phyloP scores from a whole-genome alignment of 2,797 vertebrate genomes.

The Pitangus sulphuratus region DNA sequence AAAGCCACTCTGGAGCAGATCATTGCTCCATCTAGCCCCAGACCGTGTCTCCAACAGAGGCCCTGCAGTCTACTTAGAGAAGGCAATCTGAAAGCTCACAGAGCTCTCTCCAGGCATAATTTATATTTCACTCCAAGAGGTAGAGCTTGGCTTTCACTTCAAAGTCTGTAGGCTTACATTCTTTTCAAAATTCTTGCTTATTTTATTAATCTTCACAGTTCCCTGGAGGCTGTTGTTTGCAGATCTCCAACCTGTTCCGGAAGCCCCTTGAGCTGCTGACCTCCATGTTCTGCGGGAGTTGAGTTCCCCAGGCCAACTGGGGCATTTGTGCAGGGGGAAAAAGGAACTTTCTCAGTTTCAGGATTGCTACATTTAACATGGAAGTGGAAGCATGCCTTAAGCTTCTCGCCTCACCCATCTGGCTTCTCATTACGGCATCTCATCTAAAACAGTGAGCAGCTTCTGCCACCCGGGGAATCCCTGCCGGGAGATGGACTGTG shows the following conservation, averaged over 20 bases:
- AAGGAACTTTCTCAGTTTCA: background rate
- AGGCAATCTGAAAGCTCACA: background rate
- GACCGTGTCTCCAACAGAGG: background rate
- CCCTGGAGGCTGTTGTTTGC: background rate
- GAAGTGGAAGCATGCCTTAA: background rate
- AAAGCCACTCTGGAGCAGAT: slow-evolving; percentile 14
- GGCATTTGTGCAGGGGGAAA: background rate
- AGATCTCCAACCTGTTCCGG: background rate
- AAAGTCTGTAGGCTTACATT: slow-evolving; percentile 19
- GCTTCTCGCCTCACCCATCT: background rate
- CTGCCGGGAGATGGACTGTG: background rate
- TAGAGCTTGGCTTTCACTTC: slow-evolving; percentile 34
- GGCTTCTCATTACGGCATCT: slow-evolving; percentile 7
- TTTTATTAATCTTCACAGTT: slow-evolving; percentile 36
- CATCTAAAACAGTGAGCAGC: background rate
- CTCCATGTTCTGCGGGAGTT: fast-evolving
- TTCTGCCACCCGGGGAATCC: background rate
- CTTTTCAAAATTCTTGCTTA: slow-evolving; percentile 37
- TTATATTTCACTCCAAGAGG: slow-evolving; percentile 6
- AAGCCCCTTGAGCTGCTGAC: background rate
- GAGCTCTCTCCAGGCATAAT: slow-evolving; percentile 19
- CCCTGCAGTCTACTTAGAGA: background rate
- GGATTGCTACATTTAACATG: background rate
- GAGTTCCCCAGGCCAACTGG: background rate
- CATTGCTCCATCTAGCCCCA: background rate